These are phyloP conservation scores for Dicranocentrus wangi DNA, from an alignment of 2,888 invertebrate species.

Conservation along the genomic window DNA sequence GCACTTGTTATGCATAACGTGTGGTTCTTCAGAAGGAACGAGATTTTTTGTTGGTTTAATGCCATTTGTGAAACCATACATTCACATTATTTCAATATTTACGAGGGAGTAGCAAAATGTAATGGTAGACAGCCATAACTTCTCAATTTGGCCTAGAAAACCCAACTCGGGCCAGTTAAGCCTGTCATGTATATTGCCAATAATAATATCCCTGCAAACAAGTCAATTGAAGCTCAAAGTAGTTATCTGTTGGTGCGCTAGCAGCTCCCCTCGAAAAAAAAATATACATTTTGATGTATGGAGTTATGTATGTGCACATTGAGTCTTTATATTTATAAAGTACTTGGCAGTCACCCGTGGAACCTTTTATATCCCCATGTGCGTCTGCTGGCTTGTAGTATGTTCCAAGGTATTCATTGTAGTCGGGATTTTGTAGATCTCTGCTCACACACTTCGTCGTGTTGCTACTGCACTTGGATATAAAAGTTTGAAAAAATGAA, in stretches of 20 bases:
- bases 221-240: conserved; percentile 21
- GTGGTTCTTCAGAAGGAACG: no score
- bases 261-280: no score
- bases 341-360: neutral
- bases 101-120: conserved; percentile 28
- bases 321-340: no score
- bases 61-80: conserved; percentile 20
- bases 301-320: neutral
- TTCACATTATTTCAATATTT: conserved; percentile 33
- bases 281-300: neutral
- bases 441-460: neutral
- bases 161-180: neutral
- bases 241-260: neutral
- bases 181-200: conserved; percentile 37
- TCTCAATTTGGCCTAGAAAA: conserved; percentile 34
- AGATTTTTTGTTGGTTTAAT: neutral
- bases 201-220: conserved; percentile 30
- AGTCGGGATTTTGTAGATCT: neutral
- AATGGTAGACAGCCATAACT: conserved; percentile 43
- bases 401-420: neutral
- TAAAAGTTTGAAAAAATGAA: conserved; percentile 7
- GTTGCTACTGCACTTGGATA: neutral
- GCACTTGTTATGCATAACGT: neutral
- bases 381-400: neutral
- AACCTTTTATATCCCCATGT: conserved; percentile 1